These are phyloP conservation scores for Lordiphosa stackelbergi DNA, from an alignment of 1,140 invertebrate species.

Conservation along the genomic window DNA sequence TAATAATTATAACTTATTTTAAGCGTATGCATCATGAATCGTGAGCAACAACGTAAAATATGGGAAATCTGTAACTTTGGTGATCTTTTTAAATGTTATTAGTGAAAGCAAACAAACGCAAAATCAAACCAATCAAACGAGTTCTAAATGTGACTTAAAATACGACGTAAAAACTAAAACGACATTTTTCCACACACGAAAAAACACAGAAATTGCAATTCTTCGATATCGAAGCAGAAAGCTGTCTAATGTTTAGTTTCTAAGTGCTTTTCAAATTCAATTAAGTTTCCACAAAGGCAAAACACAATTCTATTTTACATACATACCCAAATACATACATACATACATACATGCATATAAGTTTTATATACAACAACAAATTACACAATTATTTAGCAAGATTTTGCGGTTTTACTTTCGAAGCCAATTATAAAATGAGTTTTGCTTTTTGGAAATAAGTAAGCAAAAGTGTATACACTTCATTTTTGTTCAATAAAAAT, in stretches of 20 bases:
- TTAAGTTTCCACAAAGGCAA: constrained; percentile 44
- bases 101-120: constrained; percentile 41
- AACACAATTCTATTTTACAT: constrained; percentile 39
- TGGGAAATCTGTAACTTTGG: constrained; percentile 75
- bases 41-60: constrained; percentile 65
- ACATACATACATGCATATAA: constrained; percentile 18
- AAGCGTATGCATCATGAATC: constrained; percentile 43
- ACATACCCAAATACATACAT: constrained; percentile 12
- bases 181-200: constrained; percentile 42
- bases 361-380: constrained; percentile 56
- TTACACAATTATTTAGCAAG: constrained; percentile 57
- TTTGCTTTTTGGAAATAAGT: constrained; percentile 45
- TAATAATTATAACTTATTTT: constrained; percentile 51
- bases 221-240: constrained; percentile 38
- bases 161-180: constrained; percentile 53
- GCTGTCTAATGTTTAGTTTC: constrained; percentile 61
- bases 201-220: constrained; percentile 32
- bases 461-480: constrained; percentile 64
- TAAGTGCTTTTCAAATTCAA: constrained; percentile 67
- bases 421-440: constrained; percentile 20
- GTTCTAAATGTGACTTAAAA: constrained; percentile 73
- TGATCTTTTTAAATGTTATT: constrained; percentile 76
- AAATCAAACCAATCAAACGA: constrained; percentile 61
- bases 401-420: constrained; percentile 46
- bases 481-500: constrained; percentile 71